Evolutionary conservation across 2,113 vertebrate species (phyloP).

Genomic region (Hepsetus odoe): DNA sequence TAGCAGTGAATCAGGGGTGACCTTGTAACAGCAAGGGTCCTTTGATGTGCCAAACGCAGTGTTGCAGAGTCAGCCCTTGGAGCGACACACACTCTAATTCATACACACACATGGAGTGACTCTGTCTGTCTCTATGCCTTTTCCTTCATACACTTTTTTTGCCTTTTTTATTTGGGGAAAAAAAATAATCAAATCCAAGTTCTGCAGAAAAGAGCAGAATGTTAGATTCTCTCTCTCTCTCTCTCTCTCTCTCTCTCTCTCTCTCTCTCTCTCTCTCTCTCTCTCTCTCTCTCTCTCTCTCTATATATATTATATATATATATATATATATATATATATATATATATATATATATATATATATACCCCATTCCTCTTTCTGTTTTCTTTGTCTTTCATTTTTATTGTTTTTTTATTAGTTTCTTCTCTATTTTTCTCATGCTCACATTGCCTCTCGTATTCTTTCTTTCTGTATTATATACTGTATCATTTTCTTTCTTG

Average conservation of each 20-base stretch:
- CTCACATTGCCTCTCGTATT: neutral
- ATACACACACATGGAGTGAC: neutral
- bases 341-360: too few species aligned
- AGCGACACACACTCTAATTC: constrained; percentile 15
- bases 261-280: too few species aligned
- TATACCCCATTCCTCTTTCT: too few species aligned
- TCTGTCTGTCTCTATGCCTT: neutral
- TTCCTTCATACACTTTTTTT: too few species aligned
- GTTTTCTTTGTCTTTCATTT: too few species aligned
- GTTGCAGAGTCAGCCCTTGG: constrained; percentile 49
- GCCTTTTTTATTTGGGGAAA: too few species aligned
- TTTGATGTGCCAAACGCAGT: constrained; percentile 48
- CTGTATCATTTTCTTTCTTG: neutral
- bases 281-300: too few species aligned
- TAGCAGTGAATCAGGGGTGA: constrained; percentile 51
- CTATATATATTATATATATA: too few species aligned
- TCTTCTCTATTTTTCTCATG: neutral
- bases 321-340: too few species aligned
- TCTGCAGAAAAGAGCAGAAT: too few species aligned
- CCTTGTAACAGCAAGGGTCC: constrained; percentile 51
- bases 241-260: neutral
- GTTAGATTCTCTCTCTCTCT: neutral
- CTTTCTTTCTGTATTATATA: neutral
- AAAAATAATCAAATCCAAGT: too few species aligned
- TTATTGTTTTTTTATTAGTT: neutral